Evolutionary conservation across 2,888 invertebrate genomes (phyloP).

Genomic region (Chorisops tibialis): DNA sequence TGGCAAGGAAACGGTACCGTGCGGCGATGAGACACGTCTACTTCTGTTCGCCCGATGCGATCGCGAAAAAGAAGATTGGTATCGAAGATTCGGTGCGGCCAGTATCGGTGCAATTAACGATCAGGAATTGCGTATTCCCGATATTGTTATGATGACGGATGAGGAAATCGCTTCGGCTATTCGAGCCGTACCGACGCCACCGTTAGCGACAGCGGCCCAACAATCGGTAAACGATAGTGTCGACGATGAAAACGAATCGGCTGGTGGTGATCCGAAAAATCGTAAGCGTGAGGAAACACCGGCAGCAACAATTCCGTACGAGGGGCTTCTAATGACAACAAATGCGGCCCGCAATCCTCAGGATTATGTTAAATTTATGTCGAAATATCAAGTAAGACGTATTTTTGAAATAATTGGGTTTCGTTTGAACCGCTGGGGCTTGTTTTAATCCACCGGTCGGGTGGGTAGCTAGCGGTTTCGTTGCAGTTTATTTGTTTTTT

Average conservation of each 20-base stretch:
- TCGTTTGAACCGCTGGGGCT: too few relatives aligned
- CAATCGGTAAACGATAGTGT: constrained; percentile 1
- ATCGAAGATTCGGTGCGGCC: constrained; percentile 47
- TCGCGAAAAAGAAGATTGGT: constrained; percentile 52
- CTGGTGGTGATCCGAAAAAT: neutral
- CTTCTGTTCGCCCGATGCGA: constrained; percentile 48
- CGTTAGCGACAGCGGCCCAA: neutral
- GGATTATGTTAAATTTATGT: constrained; percentile 49
- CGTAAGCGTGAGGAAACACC: neutral
- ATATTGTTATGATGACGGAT: constrained; percentile 44
- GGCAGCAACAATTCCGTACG: constrained; percentile 36
- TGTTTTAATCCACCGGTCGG: too few relatives aligned
- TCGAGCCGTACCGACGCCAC: constrained; percentile 6
- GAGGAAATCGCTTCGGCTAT: constrained; percentile 43
- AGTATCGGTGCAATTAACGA: constrained; percentile 46
- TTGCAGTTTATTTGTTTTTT: constrained; percentile 21
- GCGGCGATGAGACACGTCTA: constrained; percentile 49
- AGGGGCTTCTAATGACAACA: constrained; percentile 47
- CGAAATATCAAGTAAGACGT: constrained; percentile 46
- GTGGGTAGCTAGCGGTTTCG: too few relatives aligned
- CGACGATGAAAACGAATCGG: neutral
- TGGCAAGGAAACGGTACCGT: constrained; percentile 40
- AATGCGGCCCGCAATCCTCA: constrained; percentile 46
- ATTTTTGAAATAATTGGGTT: too few relatives aligned
- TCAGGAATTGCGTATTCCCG: constrained; percentile 45